Evolutionary conservation across 2,888 invertebrate species (phyloP), one percentile per base, ranked within the genome.

Genomic region (Eudasyphora cyanicolor): DNA sequence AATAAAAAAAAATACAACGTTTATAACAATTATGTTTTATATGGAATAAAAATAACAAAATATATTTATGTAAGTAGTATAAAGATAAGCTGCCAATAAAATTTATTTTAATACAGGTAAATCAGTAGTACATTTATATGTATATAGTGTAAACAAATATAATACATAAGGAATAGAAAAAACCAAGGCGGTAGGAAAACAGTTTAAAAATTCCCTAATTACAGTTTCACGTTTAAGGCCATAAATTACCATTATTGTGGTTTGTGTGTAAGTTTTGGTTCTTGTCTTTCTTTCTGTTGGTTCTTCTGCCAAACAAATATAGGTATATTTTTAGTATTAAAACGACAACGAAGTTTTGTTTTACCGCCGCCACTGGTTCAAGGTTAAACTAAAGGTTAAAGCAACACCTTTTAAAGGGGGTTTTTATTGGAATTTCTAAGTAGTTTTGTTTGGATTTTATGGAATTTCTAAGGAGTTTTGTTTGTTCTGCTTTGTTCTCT

Each of bases 201-300:
- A 19, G 19, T 79, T 38, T 49, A 35, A 57, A 81, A 76, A 62
- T 76, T 81, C 81, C 81, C 75, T 81, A 81, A 84, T 80, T 78
- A 73, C 76, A 76, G 64, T 81, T n/a, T 84, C 49, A 49, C 45
- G 32, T 73, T 64, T 74, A 84, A 84, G 81, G 76, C 79, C 60
- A 76, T 73, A 71, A 35, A 70, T 77, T 76, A 42, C 76, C 42
- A 70, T 76, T 77, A 51, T 64, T 49, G 24, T n/a, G 60, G 21
- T 14, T 17, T 27, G 38, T 49, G 54, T 51, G n/a, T 67, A n/a
- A n/a, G 51, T 64, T 80, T 12, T 24, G 19, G 57, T 57, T 24
- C 57, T 24, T 24, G 51, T 51, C 57, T 64, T 35, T 21, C 19
- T 35, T 62, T n/a, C n/a, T 35, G 19, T 64, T 32, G 35, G 32